These are phyloP conservation scores for Perca fluviatilis DNA, from an alignment of 2,113 vertebrate genomes.

Conservation along the genomic window DNA sequence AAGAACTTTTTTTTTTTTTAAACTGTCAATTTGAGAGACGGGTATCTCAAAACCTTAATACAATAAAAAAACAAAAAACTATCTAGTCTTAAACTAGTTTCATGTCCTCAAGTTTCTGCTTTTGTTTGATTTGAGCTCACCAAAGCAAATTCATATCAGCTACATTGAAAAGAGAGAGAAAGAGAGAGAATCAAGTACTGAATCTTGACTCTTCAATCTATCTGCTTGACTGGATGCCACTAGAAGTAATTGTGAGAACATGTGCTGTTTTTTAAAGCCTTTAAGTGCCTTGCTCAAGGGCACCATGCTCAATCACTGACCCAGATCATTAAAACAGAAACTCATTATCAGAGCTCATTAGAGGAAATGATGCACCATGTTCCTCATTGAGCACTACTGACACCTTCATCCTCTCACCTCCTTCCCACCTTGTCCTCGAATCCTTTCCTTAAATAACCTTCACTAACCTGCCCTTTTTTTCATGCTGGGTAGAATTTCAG, in stretches of 20 bases:
- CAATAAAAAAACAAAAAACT: neutral
- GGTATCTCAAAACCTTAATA: neutral
- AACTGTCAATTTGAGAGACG: neutral
- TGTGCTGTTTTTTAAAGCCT: neutral
- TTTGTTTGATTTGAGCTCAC: neutral
- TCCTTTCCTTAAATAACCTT: constrained; percentile 66
- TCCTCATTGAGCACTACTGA: neutral
- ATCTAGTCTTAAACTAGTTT: neutral
- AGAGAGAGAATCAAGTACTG: neutral
- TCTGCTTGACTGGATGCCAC: neutral
- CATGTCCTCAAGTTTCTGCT: neutral
- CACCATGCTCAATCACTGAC: neutral
- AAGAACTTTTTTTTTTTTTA: neutral
- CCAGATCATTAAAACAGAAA: constrained; percentile 4
- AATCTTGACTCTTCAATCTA: neutral
- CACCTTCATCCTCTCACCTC: constrained; percentile 29
- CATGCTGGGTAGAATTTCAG: constrained; percentile 64
- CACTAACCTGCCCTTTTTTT: constrained; percentile 37
- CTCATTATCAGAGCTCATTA: constrained; percentile 18
- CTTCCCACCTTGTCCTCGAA: constrained; percentile 42
- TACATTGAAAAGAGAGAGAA: neutral
- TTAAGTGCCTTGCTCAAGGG: constrained; percentile 1
- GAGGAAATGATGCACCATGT: constrained; percentile 12
- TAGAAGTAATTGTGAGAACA: neutral
- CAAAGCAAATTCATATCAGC: neutral